These are phyloP conservation scores for Incurvaria masculella DNA, from an alignment of 2,888 invertebrate species.

Conservation along the genomic window DNA sequence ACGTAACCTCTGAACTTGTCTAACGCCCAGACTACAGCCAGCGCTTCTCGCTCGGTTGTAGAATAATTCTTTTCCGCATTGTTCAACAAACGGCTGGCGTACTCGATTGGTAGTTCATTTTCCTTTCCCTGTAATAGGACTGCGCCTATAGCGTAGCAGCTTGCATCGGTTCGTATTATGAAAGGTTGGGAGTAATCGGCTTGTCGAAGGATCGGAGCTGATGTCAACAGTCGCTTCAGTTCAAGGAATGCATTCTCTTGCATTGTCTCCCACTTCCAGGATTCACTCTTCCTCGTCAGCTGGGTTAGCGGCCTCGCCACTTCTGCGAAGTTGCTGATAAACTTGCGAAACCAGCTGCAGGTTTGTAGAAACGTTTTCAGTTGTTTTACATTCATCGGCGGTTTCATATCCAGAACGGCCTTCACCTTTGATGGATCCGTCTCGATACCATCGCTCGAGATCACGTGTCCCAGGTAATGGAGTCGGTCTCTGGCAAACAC, in stretches of 20 bases:
- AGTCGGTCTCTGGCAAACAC: no score
- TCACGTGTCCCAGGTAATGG: no score
- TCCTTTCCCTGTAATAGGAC: conserved; percentile 14
- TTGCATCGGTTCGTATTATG: conserved; percentile 15
- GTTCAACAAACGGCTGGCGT: neutral
- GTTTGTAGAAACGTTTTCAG: no score
- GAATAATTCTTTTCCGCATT: neutral
- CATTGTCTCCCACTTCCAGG: no score
- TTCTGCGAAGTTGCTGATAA: no score
- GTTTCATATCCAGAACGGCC: no score
- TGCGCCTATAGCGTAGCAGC: conserved; percentile 13
- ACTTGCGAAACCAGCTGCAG: no score
- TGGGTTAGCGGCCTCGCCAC: no score
- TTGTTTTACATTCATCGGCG: no score
- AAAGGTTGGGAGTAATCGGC: conserved; percentile 16
- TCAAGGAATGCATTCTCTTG: conserved; percentile 13
- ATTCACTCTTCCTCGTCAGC: no score
- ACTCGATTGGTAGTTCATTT: neutral
- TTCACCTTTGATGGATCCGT: no score
- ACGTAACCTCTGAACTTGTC: conserved; percentile 32
- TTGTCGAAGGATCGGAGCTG: conserved; percentile 19
- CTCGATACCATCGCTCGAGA: no score
- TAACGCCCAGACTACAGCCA: conserved; percentile 19
- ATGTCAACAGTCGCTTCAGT: conserved; percentile 15
- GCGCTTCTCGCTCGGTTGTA: neutral